A percentile compares a stretch with the other conserved stretches of the same genome.
phyloP scores from a whole-genome alignment of 1,140 invertebrate species.

The Pseudachorutes palmiensis region DNA sequence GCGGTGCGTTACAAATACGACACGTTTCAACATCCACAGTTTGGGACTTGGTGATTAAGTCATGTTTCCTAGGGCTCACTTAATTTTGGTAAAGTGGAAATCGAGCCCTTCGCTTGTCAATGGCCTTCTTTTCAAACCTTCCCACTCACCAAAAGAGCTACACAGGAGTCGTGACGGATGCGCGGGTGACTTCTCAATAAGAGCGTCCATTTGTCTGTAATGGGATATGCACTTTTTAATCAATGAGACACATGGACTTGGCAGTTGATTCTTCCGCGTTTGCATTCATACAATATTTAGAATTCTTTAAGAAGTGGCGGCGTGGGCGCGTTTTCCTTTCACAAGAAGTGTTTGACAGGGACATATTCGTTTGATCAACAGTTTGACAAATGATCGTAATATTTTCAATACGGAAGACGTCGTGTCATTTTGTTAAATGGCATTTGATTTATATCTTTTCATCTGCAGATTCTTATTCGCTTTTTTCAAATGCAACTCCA shows the following conservation, averaged over 20 bases:
- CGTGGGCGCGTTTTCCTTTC: neutral
- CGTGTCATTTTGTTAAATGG: neutral
- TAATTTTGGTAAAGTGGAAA: conserved; percentile 4
- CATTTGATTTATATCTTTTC: conserved; percentile 4
- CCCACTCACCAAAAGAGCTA: neutral
- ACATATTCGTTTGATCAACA: neutral
- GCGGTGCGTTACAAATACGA: too few species aligned
- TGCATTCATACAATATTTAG: too few species aligned
- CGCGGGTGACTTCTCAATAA: neutral
- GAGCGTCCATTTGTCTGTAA: neutral
- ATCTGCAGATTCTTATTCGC: neutral
- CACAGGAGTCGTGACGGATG: too few species aligned
- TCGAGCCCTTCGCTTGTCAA: neutral
- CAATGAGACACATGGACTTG: too few species aligned
- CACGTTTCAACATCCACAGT: conserved; percentile 9
- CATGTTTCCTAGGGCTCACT: conserved; percentile 8
- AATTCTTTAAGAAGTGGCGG: neutral
- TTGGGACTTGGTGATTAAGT: conserved; percentile 9
- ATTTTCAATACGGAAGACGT: neutral
- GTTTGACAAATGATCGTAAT: conserved; percentile 8
- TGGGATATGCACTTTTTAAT: too few species aligned
- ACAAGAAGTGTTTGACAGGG: neutral
- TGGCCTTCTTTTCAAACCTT: neutral
- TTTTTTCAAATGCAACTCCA: neutral
- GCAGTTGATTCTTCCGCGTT: too few species aligned